Base-by-base conservation (phyloP, 2,888 invertebrate genomes). In the Sminthurinus aureus region DNA sequence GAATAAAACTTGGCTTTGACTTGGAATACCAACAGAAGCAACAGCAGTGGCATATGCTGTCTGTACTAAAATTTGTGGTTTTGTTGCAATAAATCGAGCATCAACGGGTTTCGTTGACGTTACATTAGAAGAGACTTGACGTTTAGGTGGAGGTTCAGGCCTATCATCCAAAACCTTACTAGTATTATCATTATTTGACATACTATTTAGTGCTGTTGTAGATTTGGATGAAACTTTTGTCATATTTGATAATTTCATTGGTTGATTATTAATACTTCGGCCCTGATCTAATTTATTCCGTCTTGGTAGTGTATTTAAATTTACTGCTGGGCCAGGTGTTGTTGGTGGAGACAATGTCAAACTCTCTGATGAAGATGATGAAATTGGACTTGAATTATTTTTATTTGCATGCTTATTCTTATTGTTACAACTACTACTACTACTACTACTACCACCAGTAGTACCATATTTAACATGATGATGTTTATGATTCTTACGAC, bases 41-140 rank as follows among this genome's bases (percentile, higher is more conserved):
- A 94, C 92, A 85, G 94, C 92, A 82, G 94, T 94, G 0, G 95
- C 93, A 90, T 95, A 95, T 13, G 95, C 95, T 89, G 94, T 95
- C 26, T 95, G 91, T 85, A 95, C 93, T 89, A 93, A 95, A 82
- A 94, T 94, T 90, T 94, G 94, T 0, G 95, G 94, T 85, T 94
- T 93, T 0, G 94, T 94, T 51, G 94, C 95, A 64, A 95, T 94
- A 87, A 95, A 94, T 86, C 95, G 92, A 0, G 95, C 95, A 78
- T 94, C 92, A 0, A 94, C 94, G 91, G 95, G 95, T 90, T 84
- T 82, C 12, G 58, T 51, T 4, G 80, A 52, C 4, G 67, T 58
- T 20, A 73, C 18, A 73, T 78, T 79, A 22, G 83, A 78, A 38
- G 38, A 38, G 26, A 80, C 81, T 20, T 82, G 85, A 38, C 85